Base-by-base conservation (phyloP, 2,888 invertebrate genomes). In the Drosophila rellima region DNA sequence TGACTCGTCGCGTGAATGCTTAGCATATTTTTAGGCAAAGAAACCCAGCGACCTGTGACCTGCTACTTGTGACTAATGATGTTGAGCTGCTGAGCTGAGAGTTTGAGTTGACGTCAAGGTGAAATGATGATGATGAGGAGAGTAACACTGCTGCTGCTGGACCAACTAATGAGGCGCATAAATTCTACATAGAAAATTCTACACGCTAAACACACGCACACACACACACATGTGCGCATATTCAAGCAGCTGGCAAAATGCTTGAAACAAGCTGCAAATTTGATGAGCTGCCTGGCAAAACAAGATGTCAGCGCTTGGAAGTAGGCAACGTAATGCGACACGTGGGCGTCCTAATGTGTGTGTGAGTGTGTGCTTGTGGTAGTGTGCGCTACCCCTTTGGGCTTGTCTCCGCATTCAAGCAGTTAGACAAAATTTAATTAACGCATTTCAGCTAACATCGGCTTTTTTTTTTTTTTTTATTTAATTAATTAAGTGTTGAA, bases 81-180 rank as follows among this genome's bases (percentile, higher is more conserved):
- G 90, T 78, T 82, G n/a, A n/a, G 89, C 77, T 33, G 54, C 44
- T 44, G 18, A 26, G 56, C 44, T 60, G 23, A 45, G 45, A 55
- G 26, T 40, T 40, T 71, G 63, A 47, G 44, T 23, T 39, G 52
- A 77, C 20, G 51, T 55, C 47, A 60, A 73, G 64, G 54, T 77
- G 47, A 39, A 42, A n/a, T 40, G 40, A 31, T 31, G 47, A 29
- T 55, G 40, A 44, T 50, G 78, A 70, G 64, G 74, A 63, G 47
- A 48, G 62, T 60, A 54, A 72, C 77, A 60, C 69, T 52, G 48
- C 47, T 61, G 62, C 69, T 61, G 62, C 69, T 64, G 73, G 71
- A 80, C 81, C 85, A 86, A 90, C 85, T 89, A 89, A 89, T 89
- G 89, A 89, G 89, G 90, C 87, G 88, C 88, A 89, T 89, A 90